Evolutionary conservation across 1,140 invertebrate species (phyloP), one percentile per base, ranked within the genome.

Genomic region (Scaptomyza graminum): DNA sequence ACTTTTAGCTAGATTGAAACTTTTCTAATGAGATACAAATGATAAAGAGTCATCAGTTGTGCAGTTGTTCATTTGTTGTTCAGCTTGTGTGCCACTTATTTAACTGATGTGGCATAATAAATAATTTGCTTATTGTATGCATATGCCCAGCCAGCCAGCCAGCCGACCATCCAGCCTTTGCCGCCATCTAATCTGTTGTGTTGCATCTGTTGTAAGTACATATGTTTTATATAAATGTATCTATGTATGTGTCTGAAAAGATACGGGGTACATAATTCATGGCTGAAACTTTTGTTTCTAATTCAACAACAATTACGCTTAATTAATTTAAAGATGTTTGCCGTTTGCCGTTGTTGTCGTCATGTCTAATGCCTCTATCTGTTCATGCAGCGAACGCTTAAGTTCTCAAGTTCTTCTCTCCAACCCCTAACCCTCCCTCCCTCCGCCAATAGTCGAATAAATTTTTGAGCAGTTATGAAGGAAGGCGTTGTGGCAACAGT

Each of bases 301-400:
- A 88, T 88, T 89, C 79, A 64, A 73, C 82, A 52, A 87, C 83
- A 88, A 88, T 88, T 88, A 89, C 79, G 73, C 83, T 88, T 88
- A 88, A 88, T 88, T 88, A 88, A 88, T 88, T 88, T 88, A 88
- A 89, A 88, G 83, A 83, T 88, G 83, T 83, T 87, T 76, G 65
- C 25, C 43, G 83, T 83, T 87, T 76, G 65, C 25, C 43, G 61
- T 51, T 57, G 51, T 57, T 37, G 46, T 44, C 31, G 63, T 63
- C 56, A 65, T 66, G 22, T 70, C 51, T 67, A 59, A 66, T 66
- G 64, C 55, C 55, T 67, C 54, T 60, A 67, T 59, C 54, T 59
- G 52, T 41, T 57, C 51, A 49, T 12, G 34, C 37, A 6, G 34
- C 37, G 37, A 39, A 39, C 12, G 37, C 37, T 39, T 3, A 12